phyloP scores from a whole-genome alignment of 2,113 vertebrate species.

The Empidonax alnorum region DNA sequence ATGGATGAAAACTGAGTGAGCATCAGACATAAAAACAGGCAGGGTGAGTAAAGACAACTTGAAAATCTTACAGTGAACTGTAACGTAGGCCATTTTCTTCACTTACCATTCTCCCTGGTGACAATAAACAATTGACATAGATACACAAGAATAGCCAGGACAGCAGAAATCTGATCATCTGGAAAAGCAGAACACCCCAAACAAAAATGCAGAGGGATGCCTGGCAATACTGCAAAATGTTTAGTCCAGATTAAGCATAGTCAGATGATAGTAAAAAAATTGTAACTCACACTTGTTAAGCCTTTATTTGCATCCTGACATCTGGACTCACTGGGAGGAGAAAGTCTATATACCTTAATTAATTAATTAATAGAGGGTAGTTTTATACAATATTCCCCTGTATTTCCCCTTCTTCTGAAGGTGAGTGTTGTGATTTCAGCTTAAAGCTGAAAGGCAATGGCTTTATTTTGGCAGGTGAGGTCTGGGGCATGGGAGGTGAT shows the following conservation, averaged over 20 bases:
- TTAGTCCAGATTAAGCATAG: background rate
- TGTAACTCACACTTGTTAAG: background rate
- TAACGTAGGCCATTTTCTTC: background rate
- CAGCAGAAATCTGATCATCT: background rate
- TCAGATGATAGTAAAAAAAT: background rate
- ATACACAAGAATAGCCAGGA: background rate
- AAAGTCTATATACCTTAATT: background rate
- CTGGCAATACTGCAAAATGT: background rate
- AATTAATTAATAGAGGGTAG: background rate
- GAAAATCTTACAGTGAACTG: background rate
- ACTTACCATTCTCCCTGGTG: background rate
- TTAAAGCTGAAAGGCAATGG: background rate
- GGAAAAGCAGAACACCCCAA: background rate
- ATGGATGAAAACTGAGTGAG: background rate
- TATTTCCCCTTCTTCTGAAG: background rate
- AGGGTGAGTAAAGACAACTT: background rate
- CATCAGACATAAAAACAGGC: background rate
- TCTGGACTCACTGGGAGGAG: background rate
- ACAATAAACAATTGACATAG: background rate
- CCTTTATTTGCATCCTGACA: background rate
- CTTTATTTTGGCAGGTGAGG: background rate
- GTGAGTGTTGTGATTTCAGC: background rate
- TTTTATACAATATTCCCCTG: background rate
- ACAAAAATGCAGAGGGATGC: background rate
- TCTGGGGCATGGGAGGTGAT: background rate